Conservation (phyloP, 2,888 invertebrate genomes). For the Cistogaster globosa region DNA sequence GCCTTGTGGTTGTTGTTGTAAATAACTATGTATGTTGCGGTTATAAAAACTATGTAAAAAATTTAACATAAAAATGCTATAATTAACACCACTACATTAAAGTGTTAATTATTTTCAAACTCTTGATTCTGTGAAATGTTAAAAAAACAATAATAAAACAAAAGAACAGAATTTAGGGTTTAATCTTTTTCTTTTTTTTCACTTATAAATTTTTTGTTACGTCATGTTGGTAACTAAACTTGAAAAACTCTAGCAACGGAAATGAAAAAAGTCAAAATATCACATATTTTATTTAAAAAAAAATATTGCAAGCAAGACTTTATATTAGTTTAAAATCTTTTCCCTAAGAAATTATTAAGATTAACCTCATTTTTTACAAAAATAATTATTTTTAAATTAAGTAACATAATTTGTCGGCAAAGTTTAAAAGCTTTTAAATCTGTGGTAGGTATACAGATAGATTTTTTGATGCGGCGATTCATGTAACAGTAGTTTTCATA, state of each 20-base stretch:
- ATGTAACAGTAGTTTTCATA: background rate
- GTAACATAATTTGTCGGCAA: no score
- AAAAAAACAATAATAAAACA: background rate
- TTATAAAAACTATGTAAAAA: conserved; percentile 43
- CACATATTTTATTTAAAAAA: background rate
- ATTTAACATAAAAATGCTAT: conserved; percentile 33
- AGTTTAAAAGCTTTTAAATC: no score
- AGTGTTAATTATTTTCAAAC: conserved; percentile 66
- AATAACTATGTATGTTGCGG: background rate
- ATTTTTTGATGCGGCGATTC: background rate
- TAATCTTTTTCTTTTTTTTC: background rate
- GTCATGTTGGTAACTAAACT: conserved; percentile 17
- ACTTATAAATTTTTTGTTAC: conserved; percentile 3
- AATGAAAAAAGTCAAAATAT: background rate
- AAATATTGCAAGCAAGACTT: no score
- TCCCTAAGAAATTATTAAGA: no score
- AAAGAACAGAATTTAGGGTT: background rate
- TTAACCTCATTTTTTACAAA: no score
- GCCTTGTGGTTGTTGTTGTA: no score
- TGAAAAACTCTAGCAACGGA: background rate
- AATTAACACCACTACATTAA: conserved; percentile 67
- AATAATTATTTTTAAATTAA: no score
- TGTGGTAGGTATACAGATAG: no score
- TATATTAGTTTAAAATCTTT: no score
- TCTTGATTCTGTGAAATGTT: conserved; percentile 51